phyloP scores from a whole-genome alignment of 2,888 invertebrate genomes.

The Harpalus rubripes region DNA sequence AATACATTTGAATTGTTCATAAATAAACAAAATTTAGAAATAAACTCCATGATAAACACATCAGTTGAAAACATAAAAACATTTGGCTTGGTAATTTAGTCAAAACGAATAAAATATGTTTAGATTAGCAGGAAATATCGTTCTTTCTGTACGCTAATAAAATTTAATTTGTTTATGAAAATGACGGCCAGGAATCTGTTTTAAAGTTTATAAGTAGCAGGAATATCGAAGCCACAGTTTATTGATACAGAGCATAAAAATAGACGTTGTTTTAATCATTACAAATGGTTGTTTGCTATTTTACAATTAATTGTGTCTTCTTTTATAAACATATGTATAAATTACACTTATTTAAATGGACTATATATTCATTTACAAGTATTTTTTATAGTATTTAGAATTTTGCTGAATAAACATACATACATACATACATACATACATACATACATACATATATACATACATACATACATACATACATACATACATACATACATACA shows the following conservation, averaged over 20 bases:
- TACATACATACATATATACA: no score
- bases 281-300: conserved; percentile 28
- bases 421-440: no score
- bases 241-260: conserved; percentile 61
- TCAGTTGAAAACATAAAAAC: conserved; percentile 19
- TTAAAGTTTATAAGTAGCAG: conserved; percentile 57
- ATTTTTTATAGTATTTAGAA: no score
- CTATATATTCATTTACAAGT: not conserved
- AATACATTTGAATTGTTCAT: not conserved
- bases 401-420: not conserved
- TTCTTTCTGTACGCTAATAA: conserved; percentile 64
- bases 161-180: conserved; percentile 64
- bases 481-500: no score
- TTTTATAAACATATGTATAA: conserved; percentile 32
- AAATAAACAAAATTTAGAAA: not conserved
- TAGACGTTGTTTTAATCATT: conserved; percentile 54
- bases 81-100: conserved; percentile 22
- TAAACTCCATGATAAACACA: not conserved
- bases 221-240: conserved; percentile 57
- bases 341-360: conserved; percentile 25
- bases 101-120: conserved; percentile 57
- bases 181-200: conserved; percentile 60
- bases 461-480: no score
- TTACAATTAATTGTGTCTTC: conserved; percentile 42
- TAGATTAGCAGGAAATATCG: conserved; percentile 56